phyloP scores from a whole-genome alignment of 2,113 vertebrate species.

The Festucalex cinctus region DNA sequence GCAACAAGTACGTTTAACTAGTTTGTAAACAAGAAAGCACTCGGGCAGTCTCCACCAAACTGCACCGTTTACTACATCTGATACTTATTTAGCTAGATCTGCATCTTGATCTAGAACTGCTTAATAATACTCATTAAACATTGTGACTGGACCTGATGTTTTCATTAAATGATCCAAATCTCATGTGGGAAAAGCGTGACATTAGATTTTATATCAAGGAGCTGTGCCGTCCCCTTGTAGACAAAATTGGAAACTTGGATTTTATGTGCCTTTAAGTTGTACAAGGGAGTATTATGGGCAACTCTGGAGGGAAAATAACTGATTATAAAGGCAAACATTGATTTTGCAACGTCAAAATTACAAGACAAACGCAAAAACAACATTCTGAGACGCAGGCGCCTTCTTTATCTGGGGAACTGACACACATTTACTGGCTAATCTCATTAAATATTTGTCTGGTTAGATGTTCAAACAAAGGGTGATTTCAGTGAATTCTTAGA shows the following conservation, averaged over 20 bases:
- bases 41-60: conserved; percentile 13
- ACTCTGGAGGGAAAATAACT: not conserved
- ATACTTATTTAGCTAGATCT: conserved; percentile 19
- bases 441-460: not conserved
- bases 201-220: not conserved
- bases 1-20: conserved; percentile 11
- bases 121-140: conserved; percentile 13
- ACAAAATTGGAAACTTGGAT: not conserved
- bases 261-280: not conserved
- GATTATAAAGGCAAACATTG: not conserved
- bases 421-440: not conserved
- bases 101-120: conserved; percentile 7
- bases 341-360: not conserved
- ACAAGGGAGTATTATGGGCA: not conserved
- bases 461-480: not conserved
- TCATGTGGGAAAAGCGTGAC: not conserved
- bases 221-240: not conserved
- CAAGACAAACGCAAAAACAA: not conserved
- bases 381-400: not conserved
- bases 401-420: not conserved
- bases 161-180: not conserved
- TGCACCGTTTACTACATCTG: not conserved
- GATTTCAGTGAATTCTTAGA: not conserved
- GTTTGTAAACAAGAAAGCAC: conserved; percentile 29
- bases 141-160: not conserved